A percentile compares a stretch with the other conserved stretches of the same genome.
phyloP scores from a whole-genome alignment of 2,797 vertebrate species.

The Tiaroga cobitis region DNA sequence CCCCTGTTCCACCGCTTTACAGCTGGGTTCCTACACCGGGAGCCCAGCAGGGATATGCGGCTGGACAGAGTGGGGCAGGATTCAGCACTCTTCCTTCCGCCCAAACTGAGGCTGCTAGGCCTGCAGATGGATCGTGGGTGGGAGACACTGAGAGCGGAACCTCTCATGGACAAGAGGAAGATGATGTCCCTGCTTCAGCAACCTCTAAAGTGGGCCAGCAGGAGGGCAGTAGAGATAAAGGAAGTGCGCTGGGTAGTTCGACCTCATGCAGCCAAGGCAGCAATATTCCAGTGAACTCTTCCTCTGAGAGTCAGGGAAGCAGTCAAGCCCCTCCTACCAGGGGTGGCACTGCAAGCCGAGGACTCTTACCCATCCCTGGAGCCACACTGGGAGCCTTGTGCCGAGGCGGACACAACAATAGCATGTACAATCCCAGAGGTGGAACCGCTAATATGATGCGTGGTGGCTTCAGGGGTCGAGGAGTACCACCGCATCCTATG shows the following conservation, averaged over 20 bases:
- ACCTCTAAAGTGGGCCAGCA: conserved; percentile 61
- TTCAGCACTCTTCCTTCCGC: not conserved
- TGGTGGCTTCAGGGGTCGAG: conserved; percentile 74
- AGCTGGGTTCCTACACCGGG: conserved; percentile 57
- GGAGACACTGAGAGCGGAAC: conserved; percentile 62
- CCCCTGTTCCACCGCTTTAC: conserved; percentile 34
- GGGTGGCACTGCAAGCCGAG: conserved; percentile 70
- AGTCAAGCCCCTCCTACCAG: conserved; percentile 67
- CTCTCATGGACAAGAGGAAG: conserved; percentile 59
- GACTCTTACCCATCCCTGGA: conserved; percentile 71
- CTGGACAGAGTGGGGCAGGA: conserved; percentile 58
- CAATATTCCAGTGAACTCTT: conserved; percentile 73
- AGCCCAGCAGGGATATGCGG: conserved; percentile 65
- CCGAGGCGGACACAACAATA: conserved; percentile 56
- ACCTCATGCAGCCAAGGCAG: conserved; percentile 68
- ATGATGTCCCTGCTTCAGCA: conserved; percentile 50
- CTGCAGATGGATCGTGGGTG: conserved; percentile 67
- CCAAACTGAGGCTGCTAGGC: conserved; percentile 46
- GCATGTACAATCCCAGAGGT: conserved; percentile 70
- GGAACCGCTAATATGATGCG: conserved; percentile 69
- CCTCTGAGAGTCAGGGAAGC: conserved; percentile 63
- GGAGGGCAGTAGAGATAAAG: conserved; percentile 56
- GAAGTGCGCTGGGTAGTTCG: conserved; percentile 55
- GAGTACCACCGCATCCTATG: conserved; percentile 68
- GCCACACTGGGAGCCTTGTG: conserved; percentile 17